A percentile compares a stretch with the other conserved stretches of the same genome.
phyloP scores from a whole-genome alignment of 2,888 invertebrate species.

The Clusia tigrina region DNA sequence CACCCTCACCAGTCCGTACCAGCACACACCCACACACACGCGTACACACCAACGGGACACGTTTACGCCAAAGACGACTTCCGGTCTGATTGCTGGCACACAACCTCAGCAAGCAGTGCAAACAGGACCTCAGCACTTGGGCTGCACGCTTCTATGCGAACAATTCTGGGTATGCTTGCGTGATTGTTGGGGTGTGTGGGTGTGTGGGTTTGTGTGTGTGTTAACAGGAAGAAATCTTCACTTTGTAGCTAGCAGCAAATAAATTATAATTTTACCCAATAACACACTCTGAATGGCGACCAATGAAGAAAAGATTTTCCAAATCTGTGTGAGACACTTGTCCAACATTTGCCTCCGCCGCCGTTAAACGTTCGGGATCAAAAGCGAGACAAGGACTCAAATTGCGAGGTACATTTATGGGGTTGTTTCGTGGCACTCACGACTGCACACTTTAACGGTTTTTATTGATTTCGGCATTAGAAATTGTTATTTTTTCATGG shows the following conservation, averaged over 20 bases:
- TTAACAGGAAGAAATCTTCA: conserved; percentile 22
- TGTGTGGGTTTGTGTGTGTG: conserved; percentile 38
- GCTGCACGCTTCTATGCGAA: background rate
- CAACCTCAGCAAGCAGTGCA: too few relatives aligned
- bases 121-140: too few relatives aligned
- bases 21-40: background rate
- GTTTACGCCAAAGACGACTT: conserved; percentile 33
- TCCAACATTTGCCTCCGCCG: background rate
- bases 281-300: background rate
- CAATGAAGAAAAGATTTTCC: background rate
- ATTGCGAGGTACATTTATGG: background rate
- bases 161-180: background rate
- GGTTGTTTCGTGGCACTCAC: background rate
- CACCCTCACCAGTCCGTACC: background rate
- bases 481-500: background rate
- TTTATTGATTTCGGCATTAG: conserved; percentile 5
- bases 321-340: conserved; percentile 3
- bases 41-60: background rate
- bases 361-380: background rate
- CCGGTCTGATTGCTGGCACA: conserved; percentile 42
- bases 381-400: background rate
- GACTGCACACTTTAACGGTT: background rate
- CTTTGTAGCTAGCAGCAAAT: conserved; percentile 35
- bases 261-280: conserved; percentile 41
- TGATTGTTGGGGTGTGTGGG: conserved; percentile 6